Percentiles rank a stretch among this genome's conserved stretches.
Evolutionary conservation across 2,888 invertebrate species (phyloP).

Genomic region (Mantis religiosa): DNA sequence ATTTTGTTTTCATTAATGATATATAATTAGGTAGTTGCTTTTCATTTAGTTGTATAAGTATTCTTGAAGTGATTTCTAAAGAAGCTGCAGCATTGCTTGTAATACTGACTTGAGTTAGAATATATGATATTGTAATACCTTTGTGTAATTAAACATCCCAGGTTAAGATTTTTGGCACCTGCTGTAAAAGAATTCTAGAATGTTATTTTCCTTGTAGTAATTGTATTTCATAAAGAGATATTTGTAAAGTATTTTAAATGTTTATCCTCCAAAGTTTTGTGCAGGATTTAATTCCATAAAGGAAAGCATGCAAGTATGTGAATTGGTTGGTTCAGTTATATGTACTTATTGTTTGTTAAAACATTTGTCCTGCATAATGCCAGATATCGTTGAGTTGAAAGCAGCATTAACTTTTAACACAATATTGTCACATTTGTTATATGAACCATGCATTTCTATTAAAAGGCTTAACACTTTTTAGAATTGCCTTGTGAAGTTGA

Average conservation of each 20-base stretch:
- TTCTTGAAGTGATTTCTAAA: not conserved
- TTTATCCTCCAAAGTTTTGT: not conserved
- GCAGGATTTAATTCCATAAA: not conserved
- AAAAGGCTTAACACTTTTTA: too few relatives aligned
- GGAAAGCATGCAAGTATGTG: not conserved
- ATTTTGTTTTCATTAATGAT: not conserved
- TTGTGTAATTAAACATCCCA: not conserved
- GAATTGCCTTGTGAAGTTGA: too few relatives aligned
- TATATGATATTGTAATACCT: not conserved
- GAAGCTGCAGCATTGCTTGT: not conserved
- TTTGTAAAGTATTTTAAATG: not conserved
- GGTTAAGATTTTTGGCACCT: not conserved
- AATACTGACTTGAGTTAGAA: not conserved
- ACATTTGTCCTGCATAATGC: too few relatives aligned
- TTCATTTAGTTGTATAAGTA: not conserved
- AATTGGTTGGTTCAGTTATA: not conserved
- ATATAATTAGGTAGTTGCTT: not conserved
- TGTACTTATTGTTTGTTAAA: too few relatives aligned
- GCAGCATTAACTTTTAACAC: too few relatives aligned
- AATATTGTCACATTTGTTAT: too few relatives aligned
- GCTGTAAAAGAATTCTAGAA: not conserved
- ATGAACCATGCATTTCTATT: too few relatives aligned
- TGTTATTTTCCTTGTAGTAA: not conserved
- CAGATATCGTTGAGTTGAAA: too few relatives aligned
- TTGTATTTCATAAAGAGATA: not conserved